phyloP scores from a whole-genome alignment of 2,113 vertebrate species.

The Ptilorrhoa leucosticta region DNA sequence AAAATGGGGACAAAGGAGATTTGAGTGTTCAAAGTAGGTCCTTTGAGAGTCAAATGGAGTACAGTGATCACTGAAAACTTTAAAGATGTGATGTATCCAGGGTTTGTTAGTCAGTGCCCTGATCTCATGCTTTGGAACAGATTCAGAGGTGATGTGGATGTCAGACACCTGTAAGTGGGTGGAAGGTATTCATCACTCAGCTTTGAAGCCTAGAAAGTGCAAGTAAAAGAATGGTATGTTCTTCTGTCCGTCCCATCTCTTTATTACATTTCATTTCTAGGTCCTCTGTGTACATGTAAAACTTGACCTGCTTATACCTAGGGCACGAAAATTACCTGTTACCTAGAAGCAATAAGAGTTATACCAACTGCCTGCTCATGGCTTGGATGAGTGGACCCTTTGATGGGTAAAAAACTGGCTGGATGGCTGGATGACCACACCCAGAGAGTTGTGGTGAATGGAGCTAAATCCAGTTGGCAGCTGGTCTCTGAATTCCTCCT shows the following conservation, averaged over 20 bases:
- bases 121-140: not conserved
- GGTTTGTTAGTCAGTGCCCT: not conserved
- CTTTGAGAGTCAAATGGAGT: not conserved
- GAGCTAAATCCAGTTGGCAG: not conserved
- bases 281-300: not conserved
- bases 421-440: not conserved
- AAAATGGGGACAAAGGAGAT: not conserved
- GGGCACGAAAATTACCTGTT: not conserved
- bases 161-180: not conserved
- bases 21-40: not conserved
- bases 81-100: not conserved
- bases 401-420: not conserved
- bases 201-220: not conserved
- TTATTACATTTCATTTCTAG: not conserved
- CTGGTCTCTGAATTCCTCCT: not conserved
- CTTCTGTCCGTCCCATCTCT: not conserved
- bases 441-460: not conserved
- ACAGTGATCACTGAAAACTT: not conserved
- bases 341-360: not conserved
- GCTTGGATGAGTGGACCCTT: not conserved
- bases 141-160: not conserved
- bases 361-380: not conserved
- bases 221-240: not conserved
- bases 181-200: not conserved
- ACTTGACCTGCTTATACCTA: not conserved